Evolutionary conservation across 2,888 invertebrate species (phyloP).

Genomic region (Lordiphosa fenestrarum): DNA sequence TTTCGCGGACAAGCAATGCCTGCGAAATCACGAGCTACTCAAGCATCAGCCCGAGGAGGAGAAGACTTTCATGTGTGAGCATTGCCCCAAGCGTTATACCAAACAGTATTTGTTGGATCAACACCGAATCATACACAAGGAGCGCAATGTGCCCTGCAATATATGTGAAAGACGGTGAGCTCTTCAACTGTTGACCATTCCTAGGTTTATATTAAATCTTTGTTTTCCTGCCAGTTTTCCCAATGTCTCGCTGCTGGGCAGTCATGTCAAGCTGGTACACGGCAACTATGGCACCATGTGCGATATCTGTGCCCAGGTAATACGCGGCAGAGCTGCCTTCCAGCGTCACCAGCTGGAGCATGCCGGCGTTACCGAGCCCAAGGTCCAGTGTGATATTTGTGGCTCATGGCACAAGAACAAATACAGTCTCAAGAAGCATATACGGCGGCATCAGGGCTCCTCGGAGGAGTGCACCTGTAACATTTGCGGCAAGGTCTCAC

Average conservation of each 20-base stretch:
- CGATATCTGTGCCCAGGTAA: constrained; percentile 78
- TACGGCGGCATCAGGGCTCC: constrained; percentile 74
- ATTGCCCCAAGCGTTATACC: constrained; percentile 77
- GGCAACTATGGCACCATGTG: constrained; percentile 76
- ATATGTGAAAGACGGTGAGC: constrained; percentile 76
- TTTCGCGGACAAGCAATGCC: constrained; percentile 76
- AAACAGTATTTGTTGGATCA: constrained; percentile 77
- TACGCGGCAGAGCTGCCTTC: constrained; percentile 77
- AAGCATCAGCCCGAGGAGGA: constrained; percentile 78
- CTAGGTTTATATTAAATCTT: accelerated
- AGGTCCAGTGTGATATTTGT: constrained; percentile 78
- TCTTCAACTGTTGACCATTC: too few species aligned
- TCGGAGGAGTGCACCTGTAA: constrained; percentile 73
- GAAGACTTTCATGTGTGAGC: constrained; percentile 75
- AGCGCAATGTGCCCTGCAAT: constrained; percentile 70
- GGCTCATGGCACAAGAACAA: constrained; percentile 79
- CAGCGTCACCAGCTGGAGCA: constrained; percentile 77
- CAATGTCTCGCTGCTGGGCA: constrained; percentile 67
- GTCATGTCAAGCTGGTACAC: constrained; percentile 73
- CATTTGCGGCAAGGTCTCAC: constrained; percentile 77
- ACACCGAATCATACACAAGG: constrained; percentile 71
- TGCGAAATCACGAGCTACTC: constrained; percentile 77
- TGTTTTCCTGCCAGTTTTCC: constrained; percentile 60
- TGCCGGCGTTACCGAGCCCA: constrained; percentile 72
- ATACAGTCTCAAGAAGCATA: constrained; percentile 78